Conservation (phyloP, 2,888 invertebrate species). For the Dryocosmus kuriphilus region DNA sequence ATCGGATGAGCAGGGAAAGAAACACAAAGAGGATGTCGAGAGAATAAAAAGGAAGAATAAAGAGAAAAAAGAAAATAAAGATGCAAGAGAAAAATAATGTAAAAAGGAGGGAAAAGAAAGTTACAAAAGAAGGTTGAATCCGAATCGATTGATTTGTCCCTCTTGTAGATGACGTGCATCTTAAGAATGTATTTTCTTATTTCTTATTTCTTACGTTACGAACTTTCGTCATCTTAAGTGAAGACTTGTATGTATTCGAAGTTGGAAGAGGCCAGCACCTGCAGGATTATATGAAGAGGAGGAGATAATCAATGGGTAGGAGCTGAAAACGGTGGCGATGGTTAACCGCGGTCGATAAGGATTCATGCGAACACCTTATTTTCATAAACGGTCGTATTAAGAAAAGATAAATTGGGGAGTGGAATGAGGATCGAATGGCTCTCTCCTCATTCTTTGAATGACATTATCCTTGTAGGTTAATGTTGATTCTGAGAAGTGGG, state of each 20-base stretch:
- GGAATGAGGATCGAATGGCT: background rate
- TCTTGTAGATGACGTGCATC: background rate
- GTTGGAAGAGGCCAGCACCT: slow-evolving; percentile 22
- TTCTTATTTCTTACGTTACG: background rate
- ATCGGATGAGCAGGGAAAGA: slow-evolving; percentile 21
- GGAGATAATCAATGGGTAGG: slow-evolving; percentile 34
- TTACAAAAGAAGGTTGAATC: background rate
- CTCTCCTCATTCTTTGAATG: slow-evolving; percentile 24
- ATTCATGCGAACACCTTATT: slow-evolving; percentile 39
- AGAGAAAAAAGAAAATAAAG: slow-evolving; percentile 28
- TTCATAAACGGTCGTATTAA: slow-evolving; percentile 36
- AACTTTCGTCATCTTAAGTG: slow-evolving; percentile 20
- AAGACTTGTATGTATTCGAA: slow-evolving; percentile 13
- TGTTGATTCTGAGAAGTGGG: slow-evolving; percentile 8
- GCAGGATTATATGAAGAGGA: slow-evolving; percentile 30
- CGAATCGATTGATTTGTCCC: slow-evolving; percentile 25
- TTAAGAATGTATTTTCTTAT: slow-evolving; percentile 4
- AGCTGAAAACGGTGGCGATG: slow-evolving; percentile 37
- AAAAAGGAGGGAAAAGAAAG: slow-evolving; percentile 10
- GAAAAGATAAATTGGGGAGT: slow-evolving; percentile 6
- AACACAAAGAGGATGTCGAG: slow-evolving; percentile 9
- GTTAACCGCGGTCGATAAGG: slow-evolving; percentile 31
- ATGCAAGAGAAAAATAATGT: slow-evolving; percentile 13
- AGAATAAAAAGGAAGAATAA: slow-evolving; percentile 17
- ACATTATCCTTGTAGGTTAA: slow-evolving; percentile 16